A percentile compares a stretch with the other conserved stretches of the same genome.
phyloP scores from a whole-genome alignment of 2,113 vertebrate genomes.

The Pterocles gutturalis region DNA sequence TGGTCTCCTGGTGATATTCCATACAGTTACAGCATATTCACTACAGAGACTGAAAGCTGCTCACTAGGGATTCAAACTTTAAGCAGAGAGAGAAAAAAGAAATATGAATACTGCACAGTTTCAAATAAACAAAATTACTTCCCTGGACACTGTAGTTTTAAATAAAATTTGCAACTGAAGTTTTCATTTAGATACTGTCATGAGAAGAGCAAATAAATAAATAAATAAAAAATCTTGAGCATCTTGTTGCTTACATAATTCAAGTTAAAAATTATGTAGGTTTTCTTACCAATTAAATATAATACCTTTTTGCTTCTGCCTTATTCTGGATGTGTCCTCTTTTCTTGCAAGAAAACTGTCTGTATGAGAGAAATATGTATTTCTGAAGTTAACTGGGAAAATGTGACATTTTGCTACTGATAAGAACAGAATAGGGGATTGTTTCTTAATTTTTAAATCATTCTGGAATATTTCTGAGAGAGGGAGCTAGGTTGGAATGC shows the following conservation, averaged over 20 bases:
- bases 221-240: background rate
- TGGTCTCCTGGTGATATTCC: slow-evolving; percentile 55
- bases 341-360: background rate
- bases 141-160: slow-evolving; percentile 2
- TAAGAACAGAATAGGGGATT: background rate
- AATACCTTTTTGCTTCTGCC: background rate
- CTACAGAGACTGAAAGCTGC: slow-evolving; percentile 20
- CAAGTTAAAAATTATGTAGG: background rate
- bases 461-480: background rate
- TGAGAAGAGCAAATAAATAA: background rate
- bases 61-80: slow-evolving; percentile 37
- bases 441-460: background rate
- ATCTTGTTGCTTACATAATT: background rate
- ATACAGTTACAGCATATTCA: background rate
- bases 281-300: background rate
- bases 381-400: background rate
- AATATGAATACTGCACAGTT: slow-evolving; percentile 15
- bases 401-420: background rate
- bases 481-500: background rate
- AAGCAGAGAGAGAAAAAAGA: slow-evolving; percentile 17
- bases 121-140: slow-evolving; percentile 54
- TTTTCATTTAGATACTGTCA: slow-evolving; percentile 5
- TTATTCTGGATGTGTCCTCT: background rate
- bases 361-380: background rate
- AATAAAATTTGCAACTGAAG: background rate